A percentile compares a stretch with the other conserved stretches of the same genome.
These are phyloP conservation scores for Nycticebus coucang DNA, from an alignment of 2,113 vertebrate species.

Conservation along the genomic window DNA sequence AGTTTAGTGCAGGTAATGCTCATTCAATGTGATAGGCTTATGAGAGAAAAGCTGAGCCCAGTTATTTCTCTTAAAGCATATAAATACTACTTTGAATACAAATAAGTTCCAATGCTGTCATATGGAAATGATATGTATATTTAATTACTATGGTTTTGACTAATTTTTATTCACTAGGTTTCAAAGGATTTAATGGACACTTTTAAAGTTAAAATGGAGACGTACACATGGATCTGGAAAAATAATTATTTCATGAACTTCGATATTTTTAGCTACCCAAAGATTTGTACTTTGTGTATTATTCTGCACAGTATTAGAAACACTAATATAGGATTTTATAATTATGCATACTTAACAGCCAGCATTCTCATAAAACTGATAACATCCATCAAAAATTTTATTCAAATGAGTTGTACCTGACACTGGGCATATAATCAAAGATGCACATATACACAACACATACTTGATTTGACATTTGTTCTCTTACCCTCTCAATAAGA, in stretches of 20 bases:
- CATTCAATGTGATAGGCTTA: neutral
- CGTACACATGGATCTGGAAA: neutral
- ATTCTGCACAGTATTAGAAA: neutral
- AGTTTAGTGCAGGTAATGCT: neutral
- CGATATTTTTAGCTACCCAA: conserved; percentile 27
- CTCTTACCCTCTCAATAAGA: neutral
- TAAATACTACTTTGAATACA: conserved; percentile 33
- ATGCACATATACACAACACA: neutral
- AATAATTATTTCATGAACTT: conserved; percentile 9
- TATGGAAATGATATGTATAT: neutral
- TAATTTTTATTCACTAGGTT: conserved; percentile 30
- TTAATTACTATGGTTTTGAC: conserved; percentile 36
- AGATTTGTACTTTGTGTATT: neutral
- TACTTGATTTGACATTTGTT: neutral
- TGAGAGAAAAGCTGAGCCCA: neutral
- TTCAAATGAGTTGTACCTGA: neutral
- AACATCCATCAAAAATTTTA: neutral
- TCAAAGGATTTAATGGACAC: conserved; percentile 6
- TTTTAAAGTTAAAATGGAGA: conserved; percentile 25
- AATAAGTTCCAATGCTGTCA: neutral
- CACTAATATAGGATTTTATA: neutral
- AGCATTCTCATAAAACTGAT: neutral
- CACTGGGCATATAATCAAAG: neutral
- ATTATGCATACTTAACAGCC: neutral
- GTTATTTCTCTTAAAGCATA: neutral